phyloP scores from a whole-genome alignment of 2,888 invertebrate genomes.

The Hypsopygia costalis region DNA sequence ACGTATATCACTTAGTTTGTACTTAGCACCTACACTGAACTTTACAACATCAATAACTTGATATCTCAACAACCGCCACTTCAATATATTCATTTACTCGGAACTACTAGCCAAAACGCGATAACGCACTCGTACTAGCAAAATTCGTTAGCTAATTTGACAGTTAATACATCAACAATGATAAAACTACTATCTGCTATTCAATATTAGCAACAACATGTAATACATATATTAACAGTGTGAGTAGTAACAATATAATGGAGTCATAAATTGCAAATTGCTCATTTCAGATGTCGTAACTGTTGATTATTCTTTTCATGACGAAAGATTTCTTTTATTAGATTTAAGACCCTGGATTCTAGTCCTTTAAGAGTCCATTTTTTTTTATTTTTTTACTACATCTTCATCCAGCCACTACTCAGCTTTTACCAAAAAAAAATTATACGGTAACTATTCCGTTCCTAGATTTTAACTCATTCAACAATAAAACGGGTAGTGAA shows the following conservation, averaged over 20 bases:
- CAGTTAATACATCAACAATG: conserved; percentile 58
- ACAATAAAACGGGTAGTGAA: too few relatives aligned
- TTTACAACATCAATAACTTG: conserved; percentile 56
- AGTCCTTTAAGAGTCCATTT: too few relatives aligned
- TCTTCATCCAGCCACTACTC: too few relatives aligned
- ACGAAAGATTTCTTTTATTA: too few relatives aligned
- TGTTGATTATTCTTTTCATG: too few relatives aligned
- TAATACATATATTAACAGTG: conserved; percentile 38
- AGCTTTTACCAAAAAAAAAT: too few relatives aligned
- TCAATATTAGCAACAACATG: conserved; percentile 44
- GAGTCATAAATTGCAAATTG: too few relatives aligned
- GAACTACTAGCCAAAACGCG: conserved; percentile 45
- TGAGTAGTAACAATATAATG: conserved; percentile 29
- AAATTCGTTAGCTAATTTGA: conserved; percentile 57
- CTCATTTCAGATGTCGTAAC: too few relatives aligned
- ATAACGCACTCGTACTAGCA: conserved; percentile 44
- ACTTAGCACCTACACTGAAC: conserved; percentile 46
- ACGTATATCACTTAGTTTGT: conserved; percentile 31
- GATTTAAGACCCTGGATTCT: too few relatives aligned
- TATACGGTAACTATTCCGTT: too few relatives aligned
- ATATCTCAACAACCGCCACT: conserved; percentile 60
- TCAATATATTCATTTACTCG: conserved; percentile 56
- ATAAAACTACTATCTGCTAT: conserved; percentile 46
- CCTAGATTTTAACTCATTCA: too few relatives aligned
- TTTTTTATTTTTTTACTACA: too few relatives aligned